Evolutionary conservation across 2,113 vertebrate species (phyloP), one percentile per base, ranked within the genome.

Genomic region (Nothobranchius kuhntae): DNA sequence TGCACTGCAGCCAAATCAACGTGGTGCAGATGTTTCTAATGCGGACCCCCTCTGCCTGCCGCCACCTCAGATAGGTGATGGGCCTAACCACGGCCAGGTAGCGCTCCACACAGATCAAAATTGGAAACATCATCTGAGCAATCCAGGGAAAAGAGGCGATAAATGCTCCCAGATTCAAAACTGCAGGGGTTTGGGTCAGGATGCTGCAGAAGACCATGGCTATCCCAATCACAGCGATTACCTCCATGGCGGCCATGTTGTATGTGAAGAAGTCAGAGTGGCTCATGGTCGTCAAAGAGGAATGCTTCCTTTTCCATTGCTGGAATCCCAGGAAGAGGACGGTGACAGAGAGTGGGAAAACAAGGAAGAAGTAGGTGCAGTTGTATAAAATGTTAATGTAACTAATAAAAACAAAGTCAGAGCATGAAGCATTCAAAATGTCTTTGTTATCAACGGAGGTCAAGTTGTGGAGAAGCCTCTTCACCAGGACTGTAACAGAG

Each of bases 191-290:
- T 10, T 35, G n/a, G 13, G 13, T n/a, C 6, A 61, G 5, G 1
- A 1, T 35, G 24, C 24, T 15, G 24, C 3, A 61, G n/a, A 47
- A 10, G 14, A 8, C 9, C 3, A 62, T 3, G 11, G 3, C n/a
- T 4, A 30, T 24, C 7, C 57, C 73, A 0, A 56, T 2, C 1
- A 73, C 13, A 6, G 4, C 26, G 0, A 76, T 0, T 15, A 80
- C 13, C 44, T 83, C 68, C 1, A 57, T 9, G 15, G 1, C 1
- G 4, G 68, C 48, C 36, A 73, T 52, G 69, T 79, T 42, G 61
- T 63, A 79, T 56, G 73, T 73, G 2, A 63, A 56, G 50, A 62
- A 0, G 47, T 83, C 72, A 1, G 44, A 9, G 55, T 78, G 65
- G 7, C 45, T 69, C 36, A 13, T 7, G 24, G 26, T 2, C 0